These are phyloP conservation scores for Callospermophilus lateralis DNA, from an alignment of 2,113 vertebrate genomes.

Conservation along the genomic window DNA sequence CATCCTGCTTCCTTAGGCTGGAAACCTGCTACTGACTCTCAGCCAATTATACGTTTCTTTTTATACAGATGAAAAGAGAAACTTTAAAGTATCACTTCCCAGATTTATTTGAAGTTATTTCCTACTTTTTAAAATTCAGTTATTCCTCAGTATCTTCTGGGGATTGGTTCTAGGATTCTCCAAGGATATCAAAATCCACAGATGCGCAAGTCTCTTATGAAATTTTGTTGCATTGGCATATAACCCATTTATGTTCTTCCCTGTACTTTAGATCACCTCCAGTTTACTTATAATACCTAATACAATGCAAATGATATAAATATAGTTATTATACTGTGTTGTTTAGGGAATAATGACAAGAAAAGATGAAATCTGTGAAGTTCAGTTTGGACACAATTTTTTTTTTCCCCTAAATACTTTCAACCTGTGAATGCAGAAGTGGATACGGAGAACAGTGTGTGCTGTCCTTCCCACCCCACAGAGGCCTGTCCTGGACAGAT, in stretches of 20 bases:
- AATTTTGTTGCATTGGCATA: not conserved
- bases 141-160: not conserved
- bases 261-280: not conserved
- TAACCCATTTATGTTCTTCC: not conserved
- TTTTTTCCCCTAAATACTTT: not conserved
- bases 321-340: not conserved
- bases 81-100: not conserved
- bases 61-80: not conserved
- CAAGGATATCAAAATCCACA: not conserved
- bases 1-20: not conserved
- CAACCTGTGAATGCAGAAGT: not conserved
- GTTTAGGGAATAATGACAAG: not conserved
- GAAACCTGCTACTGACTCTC: not conserved
- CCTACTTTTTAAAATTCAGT: not conserved
- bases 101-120: not conserved
- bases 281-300: not conserved
- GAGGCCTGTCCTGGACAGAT: not conserved
- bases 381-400: not conserved
- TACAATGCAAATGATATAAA: not conserved
- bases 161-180: not conserved
- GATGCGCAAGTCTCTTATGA: not conserved
- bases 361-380: not conserved
- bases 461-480: not conserved
- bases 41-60: not conserved
- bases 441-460: not conserved